Conservation (phyloP, 2,888 invertebrate genomes). For the Cyrtodaria siliqua region DNA sequence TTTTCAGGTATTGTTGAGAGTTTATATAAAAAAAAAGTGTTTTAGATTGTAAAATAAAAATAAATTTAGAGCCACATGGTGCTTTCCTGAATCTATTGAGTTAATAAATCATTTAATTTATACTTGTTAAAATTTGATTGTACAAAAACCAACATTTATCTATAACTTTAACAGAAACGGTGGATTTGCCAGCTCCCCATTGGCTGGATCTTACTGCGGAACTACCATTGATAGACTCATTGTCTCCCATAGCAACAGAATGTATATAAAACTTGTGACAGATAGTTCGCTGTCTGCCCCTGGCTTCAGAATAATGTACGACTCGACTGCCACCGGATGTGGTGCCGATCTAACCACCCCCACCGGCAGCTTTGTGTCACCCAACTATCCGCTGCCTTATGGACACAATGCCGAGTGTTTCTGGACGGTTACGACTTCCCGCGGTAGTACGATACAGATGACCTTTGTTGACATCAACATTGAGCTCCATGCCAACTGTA, state of each 20-base stretch:
- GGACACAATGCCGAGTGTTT: constrained; percentile 91
- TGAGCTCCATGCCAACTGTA: constrained; percentile 88
- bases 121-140: too few relatives aligned
- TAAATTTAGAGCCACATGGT: too few relatives aligned
- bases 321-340: constrained; percentile 89
- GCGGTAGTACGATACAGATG: constrained; percentile 91
- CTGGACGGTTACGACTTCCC: constrained; percentile 92
- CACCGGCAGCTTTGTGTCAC: constrained; percentile 92
- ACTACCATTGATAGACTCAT: constrained; percentile 89
- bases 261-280: constrained; percentile 92
- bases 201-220: constrained; percentile 93
- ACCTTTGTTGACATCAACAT: constrained; percentile 89
- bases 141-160: too few relatives aligned
- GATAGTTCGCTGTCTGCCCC: constrained; percentile 89
- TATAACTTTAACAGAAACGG: constrained; percentile 96
- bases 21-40: too few relatives aligned
- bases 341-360: constrained; percentile 92
- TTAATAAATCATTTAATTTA: too few relatives aligned
- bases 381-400: constrained; percentile 94
- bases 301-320: constrained; percentile 89
- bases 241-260: constrained; percentile 91
- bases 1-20: too few relatives aligned
- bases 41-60: too few relatives aligned
- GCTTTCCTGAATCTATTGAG: too few relatives aligned
- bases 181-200: constrained; percentile 89